Evolutionary conservation across 2,888 invertebrate genomes (phyloP).

Genomic region (Troglohyphantes excavatus): DNA sequence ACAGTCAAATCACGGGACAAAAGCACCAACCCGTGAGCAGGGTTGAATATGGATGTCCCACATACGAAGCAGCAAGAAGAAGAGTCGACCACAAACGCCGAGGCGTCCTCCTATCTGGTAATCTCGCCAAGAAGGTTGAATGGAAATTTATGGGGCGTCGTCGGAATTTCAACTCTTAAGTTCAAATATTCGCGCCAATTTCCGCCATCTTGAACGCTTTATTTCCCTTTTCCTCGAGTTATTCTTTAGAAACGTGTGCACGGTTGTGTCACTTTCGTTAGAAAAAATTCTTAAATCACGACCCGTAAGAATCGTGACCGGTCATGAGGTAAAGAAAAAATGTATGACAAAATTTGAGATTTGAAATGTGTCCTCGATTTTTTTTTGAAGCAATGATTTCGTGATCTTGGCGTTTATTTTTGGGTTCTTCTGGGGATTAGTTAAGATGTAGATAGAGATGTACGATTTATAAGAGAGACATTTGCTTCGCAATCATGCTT

Average conservation of each 20-base stretch:
- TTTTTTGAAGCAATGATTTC: conserved; percentile 12
- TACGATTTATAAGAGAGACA: neutral
- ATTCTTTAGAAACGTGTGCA: neutral
- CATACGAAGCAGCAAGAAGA: neutral
- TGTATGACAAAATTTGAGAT: conserved; percentile 5
- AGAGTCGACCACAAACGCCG: neutral
- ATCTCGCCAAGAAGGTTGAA: neutral
- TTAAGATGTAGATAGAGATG: neutral
- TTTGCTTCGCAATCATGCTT: neutral
- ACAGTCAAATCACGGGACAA: neutral
- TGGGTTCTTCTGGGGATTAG: neutral
- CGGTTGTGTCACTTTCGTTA: conserved; percentile 33
- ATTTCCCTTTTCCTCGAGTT: neutral
- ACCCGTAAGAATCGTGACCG: conserved; percentile 30
- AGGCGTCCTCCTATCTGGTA: conserved; percentile 15
- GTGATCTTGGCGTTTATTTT: conserved; percentile 50
- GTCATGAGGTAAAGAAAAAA: conserved; percentile 1
- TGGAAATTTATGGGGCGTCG: conserved; percentile 41
- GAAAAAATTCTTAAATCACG: conserved; percentile 26
- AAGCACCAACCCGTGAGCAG: neutral
- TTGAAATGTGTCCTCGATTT: conserved; percentile 32
- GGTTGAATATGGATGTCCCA: conserved; percentile 6
- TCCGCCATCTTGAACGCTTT: conserved; percentile 5
- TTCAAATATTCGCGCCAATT: conserved; percentile 3
- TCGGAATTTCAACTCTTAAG: conserved; percentile 22